phyloP scores from a whole-genome alignment of 2,113 vertebrate genomes.

The Gnathonemus longibarbis region DNA sequence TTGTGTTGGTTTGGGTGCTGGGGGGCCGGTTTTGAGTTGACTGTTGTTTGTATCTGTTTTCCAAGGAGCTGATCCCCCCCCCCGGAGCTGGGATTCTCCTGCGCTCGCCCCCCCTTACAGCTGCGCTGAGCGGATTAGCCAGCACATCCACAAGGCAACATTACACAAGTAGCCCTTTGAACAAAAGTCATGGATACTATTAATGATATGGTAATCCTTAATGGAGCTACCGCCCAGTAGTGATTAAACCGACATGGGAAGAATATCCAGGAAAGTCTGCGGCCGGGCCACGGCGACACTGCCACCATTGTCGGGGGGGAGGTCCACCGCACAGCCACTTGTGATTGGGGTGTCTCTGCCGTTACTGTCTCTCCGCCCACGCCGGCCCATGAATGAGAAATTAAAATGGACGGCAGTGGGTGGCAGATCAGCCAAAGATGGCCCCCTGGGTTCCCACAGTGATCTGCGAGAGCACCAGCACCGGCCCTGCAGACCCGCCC shows the following conservation, averaged over 20 bases:
- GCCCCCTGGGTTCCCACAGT: conserved; percentile 93
- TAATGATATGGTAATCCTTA: conserved; percentile 99
- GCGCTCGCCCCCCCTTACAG: conserved; percentile 81
- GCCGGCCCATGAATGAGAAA: conserved; percentile 82
- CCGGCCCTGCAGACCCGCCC: conserved; percentile 20
- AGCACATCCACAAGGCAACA: conserved; percentile 98
- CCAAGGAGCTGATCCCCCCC: conserved; percentile 84
- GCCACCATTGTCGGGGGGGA: conserved; percentile 81
- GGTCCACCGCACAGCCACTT: conserved; percentile 92
- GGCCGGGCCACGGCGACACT: conserved; percentile 93
- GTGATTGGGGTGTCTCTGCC: conserved; percentile 72
- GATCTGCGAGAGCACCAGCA: conserved; percentile 54
- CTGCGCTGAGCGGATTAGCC: conserved; percentile 98
- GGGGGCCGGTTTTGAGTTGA: conserved; percentile 79
- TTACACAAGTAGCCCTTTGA: conserved; percentile 99
- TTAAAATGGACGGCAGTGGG: conserved; percentile 66
- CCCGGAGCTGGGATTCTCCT: conserved; percentile 64
- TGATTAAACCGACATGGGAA: conserved; percentile 99
- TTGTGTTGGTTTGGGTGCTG: not conserved
- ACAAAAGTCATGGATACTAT: conserved; percentile 99
- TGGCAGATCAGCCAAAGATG: conserved; percentile 73
- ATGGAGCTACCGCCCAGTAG: conserved; percentile 99
- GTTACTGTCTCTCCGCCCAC: conserved; percentile 61
- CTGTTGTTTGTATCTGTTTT: conserved; percentile 98
- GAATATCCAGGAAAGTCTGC: conserved; percentile 89